These are phyloP conservation scores for Augochlora pura DNA, from an alignment of 1,140 invertebrate species.

Conservation along the genomic window DNA sequence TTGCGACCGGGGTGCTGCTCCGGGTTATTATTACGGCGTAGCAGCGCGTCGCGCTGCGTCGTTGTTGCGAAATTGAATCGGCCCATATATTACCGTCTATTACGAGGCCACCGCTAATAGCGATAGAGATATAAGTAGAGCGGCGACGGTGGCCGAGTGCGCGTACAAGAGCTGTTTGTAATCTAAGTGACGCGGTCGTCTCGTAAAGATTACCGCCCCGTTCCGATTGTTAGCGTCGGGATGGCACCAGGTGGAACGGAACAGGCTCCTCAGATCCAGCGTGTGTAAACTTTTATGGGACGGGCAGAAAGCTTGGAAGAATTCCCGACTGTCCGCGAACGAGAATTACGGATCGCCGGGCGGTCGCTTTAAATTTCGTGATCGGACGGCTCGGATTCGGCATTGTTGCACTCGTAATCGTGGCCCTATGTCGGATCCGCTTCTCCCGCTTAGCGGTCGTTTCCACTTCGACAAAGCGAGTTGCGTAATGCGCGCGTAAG, in stretches of 20 bases:
- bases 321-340: slow-evolving; percentile 30
- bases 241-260: not conserved
- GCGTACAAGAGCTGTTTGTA: slow-evolving; percentile 16
- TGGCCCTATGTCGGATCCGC: not conserved
- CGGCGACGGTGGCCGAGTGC: slow-evolving; percentile 10
- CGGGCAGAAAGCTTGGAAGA: not conserved
- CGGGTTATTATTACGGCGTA: slow-evolving; percentile 12
- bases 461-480: slow-evolving; percentile 17
- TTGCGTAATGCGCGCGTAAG: slow-evolving; percentile 16
- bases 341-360: not conserved
- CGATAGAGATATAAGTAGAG: slow-evolving; percentile 25
- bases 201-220: slow-evolving; percentile 29
- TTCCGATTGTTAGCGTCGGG: slow-evolving; percentile 4
- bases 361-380: slow-evolving; percentile 27
- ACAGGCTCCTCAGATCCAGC: not conserved
- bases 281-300: slow-evolving; percentile 34
- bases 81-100: slow-evolving; percentile 31
- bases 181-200: not conserved
- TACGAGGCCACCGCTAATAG: slow-evolving; percentile 30
- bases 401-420: slow-evolving; percentile 25
- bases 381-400: not conserved
- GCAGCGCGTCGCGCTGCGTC: not conserved
- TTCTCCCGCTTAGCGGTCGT: not conserved
- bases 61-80: slow-evolving; percentile 30
- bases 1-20: not conserved